Conservation (phyloP, 2,797 vertebrate genomes). For the Prionace glauca region DNA sequence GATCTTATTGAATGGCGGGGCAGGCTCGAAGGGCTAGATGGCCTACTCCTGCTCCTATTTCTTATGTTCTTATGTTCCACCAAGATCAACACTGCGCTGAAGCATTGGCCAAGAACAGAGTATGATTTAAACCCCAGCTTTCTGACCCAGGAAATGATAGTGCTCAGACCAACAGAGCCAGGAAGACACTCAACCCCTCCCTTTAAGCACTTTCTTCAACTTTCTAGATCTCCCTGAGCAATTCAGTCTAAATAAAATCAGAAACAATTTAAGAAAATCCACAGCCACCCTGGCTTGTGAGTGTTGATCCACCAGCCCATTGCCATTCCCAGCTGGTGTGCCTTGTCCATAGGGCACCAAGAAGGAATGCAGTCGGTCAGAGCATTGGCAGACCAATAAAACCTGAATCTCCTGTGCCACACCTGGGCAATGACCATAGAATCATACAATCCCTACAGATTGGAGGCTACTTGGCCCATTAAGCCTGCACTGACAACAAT, state of each 20-base stretch:
- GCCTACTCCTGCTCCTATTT: too few relatives aligned
- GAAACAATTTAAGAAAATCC: background rate
- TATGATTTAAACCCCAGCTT: background rate
- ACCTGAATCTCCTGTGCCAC: background rate
- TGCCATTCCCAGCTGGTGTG: background rate
- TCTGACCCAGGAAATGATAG: background rate
- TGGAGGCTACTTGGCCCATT: background rate
- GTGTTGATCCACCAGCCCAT: background rate
- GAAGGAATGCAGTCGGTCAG: too few relatives aligned
- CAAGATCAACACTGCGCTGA: background rate
- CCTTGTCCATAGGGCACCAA: background rate
- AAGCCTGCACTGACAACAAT: background rate
- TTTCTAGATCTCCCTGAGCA: background rate
- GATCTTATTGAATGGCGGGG: too few relatives aligned
- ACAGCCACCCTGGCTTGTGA: background rate
- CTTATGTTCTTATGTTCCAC: too few relatives aligned
- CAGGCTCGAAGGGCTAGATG: too few relatives aligned
- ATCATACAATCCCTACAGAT: too few relatives aligned
- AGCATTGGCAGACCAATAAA: background rate
- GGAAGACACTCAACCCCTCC: background rate
- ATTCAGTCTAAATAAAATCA: background rate
- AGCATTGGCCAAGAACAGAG: background rate
- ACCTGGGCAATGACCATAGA: too few relatives aligned
- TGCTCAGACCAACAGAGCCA: background rate
- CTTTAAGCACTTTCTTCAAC: background rate